Evolutionary conservation across 2,888 invertebrate genomes (phyloP).

Genomic region (Lasioglossum calceatum): DNA sequence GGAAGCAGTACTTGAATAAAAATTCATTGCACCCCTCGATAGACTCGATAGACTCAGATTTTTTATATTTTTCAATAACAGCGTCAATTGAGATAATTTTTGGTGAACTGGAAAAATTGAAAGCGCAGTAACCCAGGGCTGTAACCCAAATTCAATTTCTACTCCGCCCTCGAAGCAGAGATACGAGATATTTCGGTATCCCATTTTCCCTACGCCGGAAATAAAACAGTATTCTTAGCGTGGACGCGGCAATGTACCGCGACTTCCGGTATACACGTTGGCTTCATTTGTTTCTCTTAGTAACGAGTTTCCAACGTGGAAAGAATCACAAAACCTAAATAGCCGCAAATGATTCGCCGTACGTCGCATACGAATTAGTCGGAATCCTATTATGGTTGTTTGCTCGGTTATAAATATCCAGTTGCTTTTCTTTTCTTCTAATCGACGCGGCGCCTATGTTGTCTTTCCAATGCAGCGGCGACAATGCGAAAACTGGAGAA

Average conservation of each 20-base stretch:
- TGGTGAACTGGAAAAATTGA: not conserved
- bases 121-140: not conserved
- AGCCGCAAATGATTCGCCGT: slow-evolving; percentile 34
- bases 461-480: not conserved
- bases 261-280: slow-evolving; percentile 60
- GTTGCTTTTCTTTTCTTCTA: slow-evolving; percentile 17
- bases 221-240: slow-evolving; percentile 62
- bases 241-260: slow-evolving; percentile 39
- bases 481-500: not conserved
- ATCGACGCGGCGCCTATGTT: not conserved
- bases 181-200: slow-evolving; percentile 53
- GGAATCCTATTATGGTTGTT: slow-evolving; percentile 24
- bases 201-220: slow-evolving; percentile 61
- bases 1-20: too few relatives aligned
- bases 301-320: slow-evolving; percentile 46
- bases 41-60: too few relatives aligned
- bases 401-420: slow-evolving; percentile 14
- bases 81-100: too few relatives aligned
- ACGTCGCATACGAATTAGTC: slow-evolving; percentile 51
- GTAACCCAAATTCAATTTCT: not conserved
- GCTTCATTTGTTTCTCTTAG: slow-evolving; percentile 68
- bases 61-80: too few relatives aligned
- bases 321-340: slow-evolving; percentile 61
- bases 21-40: too few relatives aligned
- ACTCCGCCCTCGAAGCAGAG: slow-evolving; percentile 7